Base-by-base conservation (phyloP, 2,888 invertebrate species). In the Parelbella ahira region DNA sequence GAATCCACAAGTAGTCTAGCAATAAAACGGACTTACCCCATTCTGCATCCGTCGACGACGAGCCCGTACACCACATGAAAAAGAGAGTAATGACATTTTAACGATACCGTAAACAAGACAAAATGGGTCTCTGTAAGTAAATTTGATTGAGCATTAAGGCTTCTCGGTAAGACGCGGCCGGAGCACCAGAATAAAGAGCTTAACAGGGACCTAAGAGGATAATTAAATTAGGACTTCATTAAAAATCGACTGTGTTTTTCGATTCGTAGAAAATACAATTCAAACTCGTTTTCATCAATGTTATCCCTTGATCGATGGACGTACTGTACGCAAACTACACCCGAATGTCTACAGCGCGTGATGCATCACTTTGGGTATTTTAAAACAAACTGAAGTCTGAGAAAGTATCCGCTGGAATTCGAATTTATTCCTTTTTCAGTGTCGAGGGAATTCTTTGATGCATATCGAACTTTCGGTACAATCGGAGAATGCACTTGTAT, bases 11-110 rank as follows among this genome's bases (percentile, higher is more conserved):
- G 77, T 75, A 53, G 60, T 60, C 52, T 48, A 54, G 62, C 56
- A 69, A 74, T 79, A 79, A 80, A 68, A 49, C 52, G 45, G 53
- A 77, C 90, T 89, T 82, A 90, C 90, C 88, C 90, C 90, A 78
- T 90, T 89, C 89, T 89, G 79, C 65, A 68, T 63, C 63, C 68
- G 62, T 57, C 60, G 62, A 58, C 58, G 58, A 13, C 12, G 15
- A 8, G 9, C 29, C 53, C 64, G 59, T 60, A 68, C 75, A 62
- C 73, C 86, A 82, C 87, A 87, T 84, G 83, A 86, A 88, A 83
- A 81, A 78, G 68, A 77, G 68, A 63, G 73, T 74, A 80, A 82
- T 62, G 73, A 68, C 70, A 63, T 53, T 77, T 83, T 82, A 80
- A 83, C 73, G 78, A 76, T 68, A 73, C 66, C 60, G 68, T 80